These are phyloP conservation scores for Elaphurus davidianus DNA, from an alignment of 2,113 vertebrate genomes.

Conservation along the genomic window DNA sequence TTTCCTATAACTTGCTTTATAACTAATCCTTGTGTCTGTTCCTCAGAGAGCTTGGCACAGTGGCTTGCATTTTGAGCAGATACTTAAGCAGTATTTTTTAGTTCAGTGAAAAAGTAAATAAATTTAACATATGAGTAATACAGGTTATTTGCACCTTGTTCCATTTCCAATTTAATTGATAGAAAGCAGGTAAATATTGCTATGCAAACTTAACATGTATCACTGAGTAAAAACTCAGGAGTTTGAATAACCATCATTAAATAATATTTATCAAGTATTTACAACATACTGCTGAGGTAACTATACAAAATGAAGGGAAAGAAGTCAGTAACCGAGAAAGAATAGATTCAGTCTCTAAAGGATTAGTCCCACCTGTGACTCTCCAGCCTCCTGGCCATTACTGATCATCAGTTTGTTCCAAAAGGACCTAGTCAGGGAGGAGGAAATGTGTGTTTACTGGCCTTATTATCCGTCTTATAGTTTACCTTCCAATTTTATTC, in stretches of 20 bases:
- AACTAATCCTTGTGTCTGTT: neutral
- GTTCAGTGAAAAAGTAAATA: neutral
- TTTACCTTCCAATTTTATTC: constrained; percentile 20
- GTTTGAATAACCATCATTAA: neutral
- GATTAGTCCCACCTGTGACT: neutral
- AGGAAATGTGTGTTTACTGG: neutral
- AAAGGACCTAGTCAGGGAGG: neutral
- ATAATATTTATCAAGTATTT: neutral
- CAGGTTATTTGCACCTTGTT: neutral
- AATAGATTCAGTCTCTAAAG: neutral
- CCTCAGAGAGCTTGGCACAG: neutral
- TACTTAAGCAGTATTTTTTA: neutral
- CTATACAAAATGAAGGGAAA: neutral
- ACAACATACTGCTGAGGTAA: neutral
- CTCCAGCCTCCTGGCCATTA: neutral
- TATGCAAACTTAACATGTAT: neutral
- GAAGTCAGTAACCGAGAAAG: neutral
- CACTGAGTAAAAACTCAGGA: neutral
- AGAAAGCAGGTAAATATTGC: neutral
- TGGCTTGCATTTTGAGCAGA: neutral
- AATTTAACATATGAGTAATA: neutral
- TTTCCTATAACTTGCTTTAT: neutral
- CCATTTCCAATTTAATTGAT: neutral
- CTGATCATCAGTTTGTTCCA: neutral
- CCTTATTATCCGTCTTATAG: neutral